A percentile compares a stretch with the other conserved stretches of the same genome.
These are phyloP conservation scores for Corythornis cristatus DNA, from an alignment of 2,113 vertebrate genomes.

Conservation along the genomic window DNA sequence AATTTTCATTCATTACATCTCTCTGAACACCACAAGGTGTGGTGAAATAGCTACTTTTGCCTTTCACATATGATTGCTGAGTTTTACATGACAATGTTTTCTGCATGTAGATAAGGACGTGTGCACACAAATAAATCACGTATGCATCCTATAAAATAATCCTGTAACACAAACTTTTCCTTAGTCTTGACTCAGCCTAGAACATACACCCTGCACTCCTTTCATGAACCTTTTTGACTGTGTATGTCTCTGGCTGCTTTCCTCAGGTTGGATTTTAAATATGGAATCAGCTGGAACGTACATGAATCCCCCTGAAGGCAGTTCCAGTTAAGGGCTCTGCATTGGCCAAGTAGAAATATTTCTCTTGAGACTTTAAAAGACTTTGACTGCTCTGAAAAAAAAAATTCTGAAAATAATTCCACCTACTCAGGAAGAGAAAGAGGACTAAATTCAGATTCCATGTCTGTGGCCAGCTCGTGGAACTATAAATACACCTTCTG, in stretches of 20 bases:
- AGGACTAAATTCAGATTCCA: neutral
- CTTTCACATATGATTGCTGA: neutral
- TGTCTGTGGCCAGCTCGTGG: neutral
- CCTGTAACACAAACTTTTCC: neutral
- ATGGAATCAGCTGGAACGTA: constrained; percentile 4
- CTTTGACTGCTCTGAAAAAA: constrained; percentile 23
- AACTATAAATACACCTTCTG: neutral
- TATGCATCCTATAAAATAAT: neutral
- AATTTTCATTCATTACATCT: neutral
- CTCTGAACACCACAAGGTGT: neutral
- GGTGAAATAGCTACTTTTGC: neutral
- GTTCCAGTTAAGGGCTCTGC: neutral
- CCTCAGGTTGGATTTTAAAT: constrained; percentile 20
- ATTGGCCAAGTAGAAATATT: neutral
- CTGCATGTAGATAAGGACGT: accelerated
- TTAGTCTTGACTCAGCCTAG: neutral
- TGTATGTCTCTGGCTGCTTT: constrained; percentile 17
- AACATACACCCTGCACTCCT: neutral
- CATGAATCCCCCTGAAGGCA: neutral
- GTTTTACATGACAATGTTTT: neutral
- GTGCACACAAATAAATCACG: neutral
- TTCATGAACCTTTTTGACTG: neutral
- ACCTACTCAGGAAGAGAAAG: neutral
- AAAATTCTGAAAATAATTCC: constrained; percentile 35
- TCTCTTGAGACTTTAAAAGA: constrained; percentile 26